Evolutionary conservation across 1,140 invertebrate genomes (phyloP).

Genomic region (Plodia interpunctella): DNA sequence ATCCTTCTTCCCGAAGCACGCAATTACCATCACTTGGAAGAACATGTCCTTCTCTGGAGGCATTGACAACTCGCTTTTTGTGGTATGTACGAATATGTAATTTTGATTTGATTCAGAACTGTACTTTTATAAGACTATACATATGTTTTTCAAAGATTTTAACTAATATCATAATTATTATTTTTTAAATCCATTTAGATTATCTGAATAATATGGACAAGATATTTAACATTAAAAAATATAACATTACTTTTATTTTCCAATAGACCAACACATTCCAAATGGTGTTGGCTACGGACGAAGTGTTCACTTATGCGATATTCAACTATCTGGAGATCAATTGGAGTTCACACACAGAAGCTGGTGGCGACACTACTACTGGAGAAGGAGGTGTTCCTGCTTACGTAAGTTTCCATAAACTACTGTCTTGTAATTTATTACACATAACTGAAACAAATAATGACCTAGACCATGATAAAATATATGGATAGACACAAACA

Average conservation of each 20-base stretch:
- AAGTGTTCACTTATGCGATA: slow-evolving; percentile 95
- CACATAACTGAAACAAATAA: too few relatives aligned
- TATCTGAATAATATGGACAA: too few relatives aligned
- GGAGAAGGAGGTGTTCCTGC: slow-evolving; percentile 93
- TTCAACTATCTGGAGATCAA: slow-evolving; percentile 94
- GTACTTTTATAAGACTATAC: too few relatives aligned
- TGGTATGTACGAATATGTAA: slow-evolving; percentile 77
- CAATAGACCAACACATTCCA: slow-evolving; percentile 96
- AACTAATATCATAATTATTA: too few relatives aligned
- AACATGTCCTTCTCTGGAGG: slow-evolving; percentile 95
- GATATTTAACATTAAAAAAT: too few relatives aligned
- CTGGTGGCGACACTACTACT: slow-evolving; percentile 90
- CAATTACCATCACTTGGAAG: slow-evolving; percentile 95
- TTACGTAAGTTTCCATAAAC: slow-evolving; percentile 82
- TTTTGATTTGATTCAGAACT: too few relatives aligned
- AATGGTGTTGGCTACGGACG: slow-evolving; percentile 94
- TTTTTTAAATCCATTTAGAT: too few relatives aligned
- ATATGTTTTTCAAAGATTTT: too few relatives aligned
- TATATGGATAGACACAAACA: slow-evolving; percentile 7
- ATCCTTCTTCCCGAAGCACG: slow-evolving; percentile 93
- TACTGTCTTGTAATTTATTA: too few relatives aligned
- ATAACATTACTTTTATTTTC: slow-evolving; percentile 28
- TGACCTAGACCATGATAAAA: background rate
- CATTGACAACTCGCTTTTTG: slow-evolving; percentile 87
- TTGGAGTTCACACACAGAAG: slow-evolving; percentile 95